Evolutionary conservation across 2,888 invertebrate genomes (phyloP).

Genomic region (Synanthedon myopaeformis): DNA sequence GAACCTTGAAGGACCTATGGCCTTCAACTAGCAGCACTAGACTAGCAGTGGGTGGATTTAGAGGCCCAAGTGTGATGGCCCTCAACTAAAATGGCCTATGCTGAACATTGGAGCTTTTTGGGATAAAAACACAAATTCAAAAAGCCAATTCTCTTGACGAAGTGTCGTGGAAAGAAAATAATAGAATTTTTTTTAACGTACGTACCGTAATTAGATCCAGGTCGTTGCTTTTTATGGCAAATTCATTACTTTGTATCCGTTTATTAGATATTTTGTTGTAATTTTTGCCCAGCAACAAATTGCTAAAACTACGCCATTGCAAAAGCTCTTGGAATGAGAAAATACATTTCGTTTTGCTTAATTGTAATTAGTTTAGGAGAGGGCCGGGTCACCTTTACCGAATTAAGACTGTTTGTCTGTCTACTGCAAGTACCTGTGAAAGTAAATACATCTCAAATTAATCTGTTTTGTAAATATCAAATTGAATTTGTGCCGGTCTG

Average conservation of each 20-base stretch:
- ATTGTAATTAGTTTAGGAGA: constrained; percentile 41
- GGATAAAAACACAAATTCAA: background rate
- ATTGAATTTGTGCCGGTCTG: background rate
- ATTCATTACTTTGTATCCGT: constrained; percentile 33
- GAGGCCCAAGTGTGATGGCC: no score
- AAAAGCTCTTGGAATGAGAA: constrained; percentile 15
- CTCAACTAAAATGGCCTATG: background rate
- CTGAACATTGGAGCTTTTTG: background rate
- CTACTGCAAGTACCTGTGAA: constrained; percentile 7
- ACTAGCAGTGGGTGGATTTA: no score
- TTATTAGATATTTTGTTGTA: constrained; percentile 20
- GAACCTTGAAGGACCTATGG: no score
- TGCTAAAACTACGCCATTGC: constrained; percentile 20
- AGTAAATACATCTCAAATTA: constrained; percentile 1
- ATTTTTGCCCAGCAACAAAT: constrained; percentile 36
- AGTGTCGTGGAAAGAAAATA: background rate
- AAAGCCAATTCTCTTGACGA: background rate
- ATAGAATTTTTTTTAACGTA: background rate
- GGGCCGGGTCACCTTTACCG: constrained; percentile 29
- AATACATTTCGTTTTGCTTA: constrained; percentile 18
- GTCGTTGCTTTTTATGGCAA: constrained; percentile 41
- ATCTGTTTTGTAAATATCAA: background rate
- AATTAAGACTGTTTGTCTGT: constrained; percentile 43
- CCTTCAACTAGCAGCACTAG: no score
- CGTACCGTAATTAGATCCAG: constrained; percentile 36